These are phyloP conservation scores for Arctocebus calabarensis DNA, from an alignment of 2,797 vertebrate species.

Conservation along the genomic window DNA sequence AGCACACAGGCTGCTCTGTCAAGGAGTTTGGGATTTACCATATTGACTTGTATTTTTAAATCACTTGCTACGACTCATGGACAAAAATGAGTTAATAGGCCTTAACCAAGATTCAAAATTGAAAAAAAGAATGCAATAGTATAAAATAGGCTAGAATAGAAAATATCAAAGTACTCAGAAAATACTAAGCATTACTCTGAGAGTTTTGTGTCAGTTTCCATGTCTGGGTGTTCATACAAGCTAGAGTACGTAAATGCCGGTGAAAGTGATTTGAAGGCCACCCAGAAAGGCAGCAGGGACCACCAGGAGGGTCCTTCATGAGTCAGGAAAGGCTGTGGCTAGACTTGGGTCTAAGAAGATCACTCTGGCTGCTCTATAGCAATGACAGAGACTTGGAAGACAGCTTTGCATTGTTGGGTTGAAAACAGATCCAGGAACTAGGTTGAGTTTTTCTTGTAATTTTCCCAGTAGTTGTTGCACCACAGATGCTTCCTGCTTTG, in stretches of 20 bases:
- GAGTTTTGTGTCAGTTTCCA: accelerated
- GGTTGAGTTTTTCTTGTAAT: neutral
- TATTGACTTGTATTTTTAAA: neutral
- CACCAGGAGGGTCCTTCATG: accelerated
- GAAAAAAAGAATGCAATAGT: neutral
- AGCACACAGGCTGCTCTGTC: neutral
- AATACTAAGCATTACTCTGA: neutral
- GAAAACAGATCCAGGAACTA: neutral
- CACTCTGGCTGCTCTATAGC: neutral
- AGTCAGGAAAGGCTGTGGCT: neutral
- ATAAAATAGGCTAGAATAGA: neutral
- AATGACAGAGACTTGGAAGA: neutral
- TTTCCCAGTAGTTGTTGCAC: neutral
- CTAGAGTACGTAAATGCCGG: too few species aligned
- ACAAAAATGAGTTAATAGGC: neutral
- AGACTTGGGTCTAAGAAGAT: neutral
- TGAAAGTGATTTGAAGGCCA: neutral
- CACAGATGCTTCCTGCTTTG: neutral
- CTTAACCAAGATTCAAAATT: neutral
- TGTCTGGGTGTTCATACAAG: neutral
- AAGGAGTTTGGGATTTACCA: neutral
- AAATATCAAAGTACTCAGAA: neutral
- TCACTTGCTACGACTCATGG: neutral
- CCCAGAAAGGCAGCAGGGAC: neutral
- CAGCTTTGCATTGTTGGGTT: neutral